A percentile compares a stretch with the other conserved stretches of the same genome.
Evolutionary conservation across 2,113 vertebrate genomes (phyloP).

Genomic region (Cercopithecus mona): DNA sequence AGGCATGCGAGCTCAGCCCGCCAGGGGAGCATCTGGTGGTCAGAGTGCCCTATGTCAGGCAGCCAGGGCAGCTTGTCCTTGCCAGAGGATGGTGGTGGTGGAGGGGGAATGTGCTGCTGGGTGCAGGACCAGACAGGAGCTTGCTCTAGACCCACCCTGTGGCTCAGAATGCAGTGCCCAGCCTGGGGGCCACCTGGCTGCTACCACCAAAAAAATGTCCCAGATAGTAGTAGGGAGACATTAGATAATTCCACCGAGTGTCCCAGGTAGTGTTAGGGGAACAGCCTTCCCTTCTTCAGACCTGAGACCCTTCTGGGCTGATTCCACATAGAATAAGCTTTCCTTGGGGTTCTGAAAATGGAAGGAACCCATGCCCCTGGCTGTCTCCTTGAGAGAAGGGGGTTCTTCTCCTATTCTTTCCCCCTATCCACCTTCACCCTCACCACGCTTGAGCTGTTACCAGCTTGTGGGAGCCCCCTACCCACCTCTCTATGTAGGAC

Average conservation of each 20-base stretch:
- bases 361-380: background rate
- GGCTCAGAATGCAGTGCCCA: background rate
- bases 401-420: background rate
- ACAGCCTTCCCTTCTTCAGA: background rate
- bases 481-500: slow-evolving; percentile 90
- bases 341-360: background rate
- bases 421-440: background rate
- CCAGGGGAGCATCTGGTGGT: background rate
- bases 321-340: background rate
- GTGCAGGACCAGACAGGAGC: background rate
- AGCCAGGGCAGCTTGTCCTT: background rate
- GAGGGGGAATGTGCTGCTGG: background rate
- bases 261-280: background rate
- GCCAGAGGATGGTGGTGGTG: background rate
- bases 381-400: background rate
- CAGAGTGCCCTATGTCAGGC: background rate
- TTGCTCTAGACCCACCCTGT: background rate
- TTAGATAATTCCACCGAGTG: background rate
- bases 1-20: background rate
- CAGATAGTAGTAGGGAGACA: background rate
- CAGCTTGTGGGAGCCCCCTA: background rate
- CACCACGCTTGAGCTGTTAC: background rate
- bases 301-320: background rate
- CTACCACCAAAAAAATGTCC: background rate
- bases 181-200: background rate